These are phyloP conservation scores for Phymatocera aterrima DNA, from an alignment of 2,888 invertebrate species.

Conservation along the genomic window DNA sequence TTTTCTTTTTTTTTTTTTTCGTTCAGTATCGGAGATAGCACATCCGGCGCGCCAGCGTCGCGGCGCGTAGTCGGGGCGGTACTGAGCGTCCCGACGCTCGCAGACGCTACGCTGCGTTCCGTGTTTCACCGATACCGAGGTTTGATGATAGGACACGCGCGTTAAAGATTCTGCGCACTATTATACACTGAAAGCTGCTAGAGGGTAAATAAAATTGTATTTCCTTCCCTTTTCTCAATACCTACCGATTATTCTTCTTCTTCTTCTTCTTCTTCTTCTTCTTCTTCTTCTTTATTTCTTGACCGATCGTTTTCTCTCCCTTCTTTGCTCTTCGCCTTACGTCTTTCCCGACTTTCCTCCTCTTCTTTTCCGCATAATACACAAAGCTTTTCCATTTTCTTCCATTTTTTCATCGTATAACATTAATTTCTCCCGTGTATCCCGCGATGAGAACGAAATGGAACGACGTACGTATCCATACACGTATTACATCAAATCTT, in stretches of 20 bases:
- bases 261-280: background rate
- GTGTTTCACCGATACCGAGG: constrained; percentile 31
- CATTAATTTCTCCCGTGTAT: too few relatives aligned
- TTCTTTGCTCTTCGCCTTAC: too few relatives aligned
- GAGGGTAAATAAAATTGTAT: background rate
- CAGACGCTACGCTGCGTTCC: background rate
- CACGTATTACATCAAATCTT: too few relatives aligned
- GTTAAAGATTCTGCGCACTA: constrained; percentile 30
- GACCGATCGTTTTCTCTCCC: background rate
- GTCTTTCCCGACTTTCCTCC: too few relatives aligned
- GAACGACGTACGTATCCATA: too few relatives aligned
- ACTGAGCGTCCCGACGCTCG: constrained; percentile 53
- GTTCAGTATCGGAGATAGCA: too few relatives aligned
- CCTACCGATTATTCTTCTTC: background rate
- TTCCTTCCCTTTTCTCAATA: background rate
- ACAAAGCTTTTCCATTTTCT: too few relatives aligned
- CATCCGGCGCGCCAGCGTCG: constrained; percentile 49
- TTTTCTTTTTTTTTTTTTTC: too few relatives aligned
- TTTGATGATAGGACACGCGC: constrained; percentile 37
- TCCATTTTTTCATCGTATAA: too few relatives aligned
- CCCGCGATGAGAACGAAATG: too few relatives aligned
- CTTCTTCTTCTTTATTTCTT: background rate
- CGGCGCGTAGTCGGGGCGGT: constrained; percentile 55
- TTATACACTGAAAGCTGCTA: background rate
- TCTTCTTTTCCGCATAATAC: too few relatives aligned